Evolutionary conservation across 1,140 invertebrate genomes (phyloP), one percentile per base, ranked within the genome.

Genomic region (Amyelois transitella): DNA sequence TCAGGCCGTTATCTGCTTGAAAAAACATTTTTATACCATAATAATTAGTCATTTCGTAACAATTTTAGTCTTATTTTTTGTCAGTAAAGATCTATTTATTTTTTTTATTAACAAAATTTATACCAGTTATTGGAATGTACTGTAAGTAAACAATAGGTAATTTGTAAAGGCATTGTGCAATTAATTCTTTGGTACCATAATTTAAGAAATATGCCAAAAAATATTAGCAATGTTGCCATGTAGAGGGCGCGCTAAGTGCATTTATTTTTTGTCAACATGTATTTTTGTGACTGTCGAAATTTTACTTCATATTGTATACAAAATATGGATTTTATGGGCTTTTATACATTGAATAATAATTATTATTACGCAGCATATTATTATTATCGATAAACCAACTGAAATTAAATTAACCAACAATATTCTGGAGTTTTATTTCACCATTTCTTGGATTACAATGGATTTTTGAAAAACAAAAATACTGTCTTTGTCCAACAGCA

Each of bases 211-310:
- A 70, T 73, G 64, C 71, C 72, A 75, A 77, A 80, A 72, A 77
- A 62, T 63, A 72, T 61, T 65, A 55, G 49, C 60, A 67, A 66
- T 71, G 67, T 79, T 83, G 80, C 80, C 77, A 81, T 81, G 62
- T 78, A 72, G 72, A 72, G 70, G 75, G 75, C 77, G 72, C 69
- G 47, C 60, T 66, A 72, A 69, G 69, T 80, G 79, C 80, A 83
- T 83, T 83, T 84, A 84, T 84, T 78, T 76, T 78, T 78, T 71
- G 64, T 72, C 67, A 72, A 78, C 68, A 66, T 72, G 66, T 66
- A 74, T 68, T 74, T n/a, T 69, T 72, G 58, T 61, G 60, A 66
- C 61, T 62, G 65, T 71, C 67, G 52, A 73, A 75, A 71, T 71
- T 75, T 73, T 75, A 74, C 62, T 69, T 63, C 63, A 61, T 72